Evolutionary conservation across 2,797 vertebrate species (phyloP).

Genomic region (Vireo griseus): DNA sequence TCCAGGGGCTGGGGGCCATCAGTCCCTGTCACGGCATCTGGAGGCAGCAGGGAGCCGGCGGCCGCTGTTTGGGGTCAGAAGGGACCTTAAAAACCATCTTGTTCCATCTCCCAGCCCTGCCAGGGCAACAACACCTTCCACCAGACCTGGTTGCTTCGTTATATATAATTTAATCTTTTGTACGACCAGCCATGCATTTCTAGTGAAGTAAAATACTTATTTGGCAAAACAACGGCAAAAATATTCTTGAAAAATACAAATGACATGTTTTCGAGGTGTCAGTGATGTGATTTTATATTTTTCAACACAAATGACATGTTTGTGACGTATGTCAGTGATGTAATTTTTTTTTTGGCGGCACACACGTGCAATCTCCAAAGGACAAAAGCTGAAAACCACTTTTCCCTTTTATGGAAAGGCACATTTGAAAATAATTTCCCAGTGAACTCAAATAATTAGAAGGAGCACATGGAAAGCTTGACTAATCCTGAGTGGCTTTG

Average conservation of each 20-base stretch:
- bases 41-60: not conserved
- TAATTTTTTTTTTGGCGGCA: not conserved
- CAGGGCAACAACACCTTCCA: no score
- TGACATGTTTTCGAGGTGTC: rapidly evolving
- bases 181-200: not conserved
- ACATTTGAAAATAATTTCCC: not conserved
- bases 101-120: not conserved
- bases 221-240: not conserved
- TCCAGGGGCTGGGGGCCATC: not conserved
- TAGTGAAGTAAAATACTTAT: not conserved
- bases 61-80: not conserved
- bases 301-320: not conserved
- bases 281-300: not conserved
- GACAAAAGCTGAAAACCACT: not conserved
- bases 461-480: not conserved
- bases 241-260: not conserved
- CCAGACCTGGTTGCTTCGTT: rapidly evolving
- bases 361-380: not conserved
- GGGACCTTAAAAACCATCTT: not conserved
- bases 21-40: not conserved
- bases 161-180: not conserved
- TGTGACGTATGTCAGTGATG: not conserved
- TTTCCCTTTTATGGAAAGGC: not conserved
- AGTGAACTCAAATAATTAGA: not conserved
- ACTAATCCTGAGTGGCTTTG: not conserved